Conservation (phyloP, 2,113 vertebrate genomes). For the Nothoprocta pentlandii region DNA sequence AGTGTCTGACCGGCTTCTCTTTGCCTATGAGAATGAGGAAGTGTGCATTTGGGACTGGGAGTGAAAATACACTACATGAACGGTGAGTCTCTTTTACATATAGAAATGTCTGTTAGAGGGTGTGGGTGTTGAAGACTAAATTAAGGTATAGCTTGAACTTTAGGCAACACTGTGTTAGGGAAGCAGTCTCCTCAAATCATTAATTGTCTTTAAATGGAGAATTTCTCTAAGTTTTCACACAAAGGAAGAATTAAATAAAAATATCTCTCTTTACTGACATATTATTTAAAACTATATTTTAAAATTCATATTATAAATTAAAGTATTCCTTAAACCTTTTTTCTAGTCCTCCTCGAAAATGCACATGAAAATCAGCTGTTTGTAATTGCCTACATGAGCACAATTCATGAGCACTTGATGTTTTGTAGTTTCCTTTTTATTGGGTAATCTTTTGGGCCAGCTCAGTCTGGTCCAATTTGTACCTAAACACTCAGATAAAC, state of each 20-base stretch:
- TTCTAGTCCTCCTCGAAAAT: neutral
- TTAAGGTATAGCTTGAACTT: neutral
- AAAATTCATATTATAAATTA: slow-evolving; percentile 12
- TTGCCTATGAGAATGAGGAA: neutral
- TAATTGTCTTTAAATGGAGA: neutral
- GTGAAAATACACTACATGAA: rapidly evolving
- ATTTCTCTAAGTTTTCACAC: neutral
- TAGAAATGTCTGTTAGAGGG: neutral
- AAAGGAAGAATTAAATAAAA: neutral
- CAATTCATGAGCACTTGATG: neutral
- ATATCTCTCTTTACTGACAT: neutral
- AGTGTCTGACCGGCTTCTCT: neutral
- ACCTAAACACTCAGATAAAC: slow-evolving; percentile 25
- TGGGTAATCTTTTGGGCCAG: slow-evolving; percentile 2
- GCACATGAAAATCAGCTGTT: neutral
- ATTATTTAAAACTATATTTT: neutral
- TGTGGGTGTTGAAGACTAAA: neutral
- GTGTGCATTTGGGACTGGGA: neutral
- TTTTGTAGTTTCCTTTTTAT: slow-evolving; percentile 29
- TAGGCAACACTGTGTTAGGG: neutral
- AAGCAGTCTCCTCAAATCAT: neutral
- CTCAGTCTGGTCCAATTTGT: slow-evolving; percentile 25
- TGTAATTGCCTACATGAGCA: slow-evolving; percentile 6
- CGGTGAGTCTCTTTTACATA: neutral
- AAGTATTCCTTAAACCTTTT: slow-evolving; percentile 19